Percentiles rank a stretch among this genome's conserved stretches.
phyloP scores from a whole-genome alignment of 2,888 invertebrate genomes.

The Oconnorella tubifera region DNA sequence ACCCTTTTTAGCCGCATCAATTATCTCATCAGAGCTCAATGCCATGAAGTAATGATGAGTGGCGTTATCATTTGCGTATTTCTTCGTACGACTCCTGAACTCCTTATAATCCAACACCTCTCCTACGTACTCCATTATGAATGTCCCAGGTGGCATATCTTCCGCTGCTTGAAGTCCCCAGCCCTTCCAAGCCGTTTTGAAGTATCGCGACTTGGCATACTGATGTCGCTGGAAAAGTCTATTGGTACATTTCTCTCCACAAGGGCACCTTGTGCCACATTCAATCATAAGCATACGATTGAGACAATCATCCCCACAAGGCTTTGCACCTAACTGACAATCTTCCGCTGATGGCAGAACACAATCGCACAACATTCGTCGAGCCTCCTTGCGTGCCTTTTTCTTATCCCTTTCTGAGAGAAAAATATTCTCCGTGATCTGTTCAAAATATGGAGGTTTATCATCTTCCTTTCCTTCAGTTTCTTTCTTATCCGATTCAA shows the following conservation, averaged over 20 bases:
- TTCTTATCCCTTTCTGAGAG: constrained; percentile 63
- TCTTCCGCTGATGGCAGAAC: constrained; percentile 85
- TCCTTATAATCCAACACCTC: constrained; percentile 91
- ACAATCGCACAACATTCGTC: constrained; percentile 93
- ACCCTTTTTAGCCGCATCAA: constrained; percentile 93
- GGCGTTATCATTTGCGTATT: constrained; percentile 84
- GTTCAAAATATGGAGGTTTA: constrained; percentile 57
- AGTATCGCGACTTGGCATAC: constrained; percentile 75
- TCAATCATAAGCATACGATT: constrained; percentile 97
- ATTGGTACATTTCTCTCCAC: constrained; percentile 87
- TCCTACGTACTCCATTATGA: constrained; percentile 97
- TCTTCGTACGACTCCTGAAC: constrained; percentile 80
- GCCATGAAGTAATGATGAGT: constrained; percentile 98
- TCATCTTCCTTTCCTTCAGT: constrained; percentile 12
- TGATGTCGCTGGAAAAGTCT: constrained; percentile 81
- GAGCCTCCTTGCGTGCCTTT: constrained; percentile 78
- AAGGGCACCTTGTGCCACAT: constrained; percentile 85
- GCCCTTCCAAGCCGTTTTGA: constrained; percentile 79
- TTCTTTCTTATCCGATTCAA: constrained; percentile 1
- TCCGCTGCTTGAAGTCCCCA: constrained; percentile 79
- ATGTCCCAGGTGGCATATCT: constrained; percentile 69
- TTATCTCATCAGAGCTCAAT: constrained; percentile 83
- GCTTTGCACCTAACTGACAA: constrained; percentile 73
- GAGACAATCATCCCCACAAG: constrained; percentile 92
- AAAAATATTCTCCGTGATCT: constrained; percentile 81